These are phyloP conservation scores for Lithobates sylvaticus DNA, from an alignment of 2,797 vertebrate genomes.

Conservation along the genomic window DNA sequence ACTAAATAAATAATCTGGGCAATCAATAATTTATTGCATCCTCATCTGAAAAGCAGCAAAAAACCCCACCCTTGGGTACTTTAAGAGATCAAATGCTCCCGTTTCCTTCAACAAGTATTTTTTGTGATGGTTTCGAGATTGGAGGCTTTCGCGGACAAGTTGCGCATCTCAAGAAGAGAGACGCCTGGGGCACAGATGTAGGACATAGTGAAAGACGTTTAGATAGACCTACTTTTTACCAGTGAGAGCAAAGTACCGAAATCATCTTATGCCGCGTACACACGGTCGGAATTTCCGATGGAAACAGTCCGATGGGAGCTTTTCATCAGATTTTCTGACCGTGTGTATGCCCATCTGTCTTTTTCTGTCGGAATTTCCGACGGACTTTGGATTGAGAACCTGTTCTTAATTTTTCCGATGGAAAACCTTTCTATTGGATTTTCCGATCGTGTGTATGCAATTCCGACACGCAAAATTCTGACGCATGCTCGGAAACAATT, in stretches of 20 bases:
- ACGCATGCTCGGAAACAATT: too few relatives aligned
- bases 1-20: constrained; percentile 40
- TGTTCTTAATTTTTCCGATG: too few relatives aligned
- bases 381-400: too few relatives aligned
- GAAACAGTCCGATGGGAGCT: too few relatives aligned
- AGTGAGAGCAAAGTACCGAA: not conserved
- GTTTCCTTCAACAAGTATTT: constrained; percentile 1
- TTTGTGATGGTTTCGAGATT: constrained; percentile 4
- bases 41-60: constrained; percentile 4
- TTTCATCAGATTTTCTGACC: too few relatives aligned
- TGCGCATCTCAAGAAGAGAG: not conserved
- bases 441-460: too few relatives aligned
- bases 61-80: constrained; percentile 10
- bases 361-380: too few relatives aligned
- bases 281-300: too few relatives aligned
- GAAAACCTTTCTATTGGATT: too few relatives aligned
- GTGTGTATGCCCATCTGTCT: too few relatives aligned
- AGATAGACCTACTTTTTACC: not conserved
- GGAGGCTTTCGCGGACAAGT: not conserved
- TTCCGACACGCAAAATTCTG: too few relatives aligned
- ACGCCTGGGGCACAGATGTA: constrained; percentile 5
- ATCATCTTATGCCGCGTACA: too few relatives aligned
- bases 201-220: not conserved
- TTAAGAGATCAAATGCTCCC: constrained; percentile 20
- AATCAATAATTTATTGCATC: constrained; percentile 31